Evolutionary conservation across 2,113 vertebrate species (phyloP).

Genomic region (Callospermophilus lateralis): DNA sequence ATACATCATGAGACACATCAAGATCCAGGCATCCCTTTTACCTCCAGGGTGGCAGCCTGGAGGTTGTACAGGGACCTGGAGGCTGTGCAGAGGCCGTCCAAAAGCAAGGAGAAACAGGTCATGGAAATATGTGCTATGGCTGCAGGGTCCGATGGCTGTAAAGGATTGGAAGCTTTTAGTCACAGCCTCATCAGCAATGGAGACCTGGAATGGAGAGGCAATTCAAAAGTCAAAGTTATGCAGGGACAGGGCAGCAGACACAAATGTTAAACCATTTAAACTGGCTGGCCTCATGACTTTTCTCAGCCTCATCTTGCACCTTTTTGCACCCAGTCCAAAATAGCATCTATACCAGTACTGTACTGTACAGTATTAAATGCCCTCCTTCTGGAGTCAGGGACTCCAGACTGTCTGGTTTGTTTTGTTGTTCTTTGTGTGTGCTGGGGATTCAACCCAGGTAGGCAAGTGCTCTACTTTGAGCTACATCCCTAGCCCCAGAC

Average conservation of each 20-base stretch:
- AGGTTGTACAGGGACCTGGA: background rate
- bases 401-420: background rate
- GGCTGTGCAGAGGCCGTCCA: background rate
- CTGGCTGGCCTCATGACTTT: background rate
- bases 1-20: background rate
- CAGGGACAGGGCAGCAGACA: background rate
- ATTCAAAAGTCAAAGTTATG: background rate
- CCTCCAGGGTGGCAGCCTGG: background rate
- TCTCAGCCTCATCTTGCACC: background rate
- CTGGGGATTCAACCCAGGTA: background rate
- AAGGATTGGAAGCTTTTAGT: background rate
- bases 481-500: background rate
- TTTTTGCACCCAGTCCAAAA: background rate
- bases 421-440: background rate
- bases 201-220: slow-evolving; percentile 57
- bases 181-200: background rate
- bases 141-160: background rate
- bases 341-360: background rate
- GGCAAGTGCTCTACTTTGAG: background rate
- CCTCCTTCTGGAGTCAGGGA: background rate
- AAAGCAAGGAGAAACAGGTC: background rate
- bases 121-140: background rate
- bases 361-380: background rate
- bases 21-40: background rate
- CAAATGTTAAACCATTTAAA: background rate